Percentiles rank a stretch among this genome's conserved stretches.
phyloP scores from a whole-genome alignment of 2,113 vertebrate genomes.

The Tylochromis polylepis region DNA sequence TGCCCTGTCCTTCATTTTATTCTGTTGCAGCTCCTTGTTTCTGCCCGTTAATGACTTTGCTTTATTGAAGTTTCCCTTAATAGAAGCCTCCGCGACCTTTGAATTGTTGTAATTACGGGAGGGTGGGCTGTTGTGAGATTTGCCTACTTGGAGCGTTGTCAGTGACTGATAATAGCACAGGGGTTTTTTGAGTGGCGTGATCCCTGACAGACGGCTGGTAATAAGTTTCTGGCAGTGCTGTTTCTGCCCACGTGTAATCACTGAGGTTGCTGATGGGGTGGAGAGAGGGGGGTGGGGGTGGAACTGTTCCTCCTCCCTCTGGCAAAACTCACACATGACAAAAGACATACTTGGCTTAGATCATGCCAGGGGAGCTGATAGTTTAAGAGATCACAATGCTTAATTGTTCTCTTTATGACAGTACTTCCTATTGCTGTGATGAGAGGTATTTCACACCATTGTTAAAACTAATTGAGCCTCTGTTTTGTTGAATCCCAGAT shows the following conservation, averaged over 20 bases:
- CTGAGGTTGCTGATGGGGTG: not conserved
- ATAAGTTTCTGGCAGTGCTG: not conserved
- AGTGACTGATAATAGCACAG: not conserved
- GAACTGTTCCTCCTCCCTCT: not conserved
- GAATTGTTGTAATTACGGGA: conserved; percentile 28
- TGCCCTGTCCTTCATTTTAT: conserved; percentile 42
- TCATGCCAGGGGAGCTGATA: not conserved
- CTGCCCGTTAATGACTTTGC: conserved; percentile 38
- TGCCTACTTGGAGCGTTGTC: not conserved
- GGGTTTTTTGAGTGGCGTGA: conserved; percentile 3
- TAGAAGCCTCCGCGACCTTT: conserved; percentile 22
- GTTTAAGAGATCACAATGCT: conserved; percentile 25
- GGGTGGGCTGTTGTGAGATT: conserved; percentile 10
- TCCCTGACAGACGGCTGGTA: not conserved
- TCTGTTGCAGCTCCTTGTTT: conserved; percentile 18
- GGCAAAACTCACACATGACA: conserved; percentile 15
- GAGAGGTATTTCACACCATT: conserved; percentile 44
- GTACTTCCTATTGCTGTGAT: conserved; percentile 19
- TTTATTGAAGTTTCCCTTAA: conserved; percentile 41
- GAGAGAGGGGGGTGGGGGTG: not conserved
- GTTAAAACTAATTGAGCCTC: conserved; percentile 42
- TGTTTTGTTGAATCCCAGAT: conserved; percentile 9
- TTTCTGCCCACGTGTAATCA: not conserved
- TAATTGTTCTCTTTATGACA: conserved; percentile 55
- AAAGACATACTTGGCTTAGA: conserved; percentile 13